Evolutionary conservation across 2,113 vertebrate species (phyloP).

Genomic region (Podocnemis expansa): DNA sequence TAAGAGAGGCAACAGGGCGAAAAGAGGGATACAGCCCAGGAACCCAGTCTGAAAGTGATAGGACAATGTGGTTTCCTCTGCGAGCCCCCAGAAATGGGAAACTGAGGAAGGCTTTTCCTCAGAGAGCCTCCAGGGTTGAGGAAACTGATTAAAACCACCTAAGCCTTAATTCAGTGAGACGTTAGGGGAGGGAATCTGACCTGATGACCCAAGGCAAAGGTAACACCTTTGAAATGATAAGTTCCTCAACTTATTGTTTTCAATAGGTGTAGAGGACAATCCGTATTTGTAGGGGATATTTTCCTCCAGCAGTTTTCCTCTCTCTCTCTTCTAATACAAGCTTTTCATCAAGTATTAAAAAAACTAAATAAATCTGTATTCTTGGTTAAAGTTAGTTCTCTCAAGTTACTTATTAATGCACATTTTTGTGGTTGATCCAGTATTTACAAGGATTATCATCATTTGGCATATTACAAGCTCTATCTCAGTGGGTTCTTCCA

Average conservation of each 20-base stretch:
- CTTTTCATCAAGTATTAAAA: background rate
- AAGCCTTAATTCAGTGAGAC: no score
- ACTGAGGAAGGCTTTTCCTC: no score
- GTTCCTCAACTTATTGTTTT: background rate
- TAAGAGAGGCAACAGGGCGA: background rate
- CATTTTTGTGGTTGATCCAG: background rate
- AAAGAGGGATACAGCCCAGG: background rate
- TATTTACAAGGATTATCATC: background rate
- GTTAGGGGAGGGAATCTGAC: no score
- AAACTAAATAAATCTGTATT: background rate
- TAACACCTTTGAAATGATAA: background rate
- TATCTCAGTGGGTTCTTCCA: background rate
- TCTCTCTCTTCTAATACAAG: background rate
- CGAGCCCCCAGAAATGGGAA: no score
- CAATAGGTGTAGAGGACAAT: background rate
- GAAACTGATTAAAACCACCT: no score
- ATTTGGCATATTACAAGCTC: background rate
- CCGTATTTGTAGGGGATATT: fast-evolving
- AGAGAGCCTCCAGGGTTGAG: no score
- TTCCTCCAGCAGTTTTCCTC: background rate
- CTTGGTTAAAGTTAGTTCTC: background rate
- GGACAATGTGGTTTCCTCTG: background rate
- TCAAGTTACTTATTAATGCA: background rate
- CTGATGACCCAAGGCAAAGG: no score
- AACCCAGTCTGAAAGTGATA: background rate